These are phyloP conservation scores for Simalia tracyae DNA, from an alignment of 2,797 vertebrate species.

Conservation along the genomic window DNA sequence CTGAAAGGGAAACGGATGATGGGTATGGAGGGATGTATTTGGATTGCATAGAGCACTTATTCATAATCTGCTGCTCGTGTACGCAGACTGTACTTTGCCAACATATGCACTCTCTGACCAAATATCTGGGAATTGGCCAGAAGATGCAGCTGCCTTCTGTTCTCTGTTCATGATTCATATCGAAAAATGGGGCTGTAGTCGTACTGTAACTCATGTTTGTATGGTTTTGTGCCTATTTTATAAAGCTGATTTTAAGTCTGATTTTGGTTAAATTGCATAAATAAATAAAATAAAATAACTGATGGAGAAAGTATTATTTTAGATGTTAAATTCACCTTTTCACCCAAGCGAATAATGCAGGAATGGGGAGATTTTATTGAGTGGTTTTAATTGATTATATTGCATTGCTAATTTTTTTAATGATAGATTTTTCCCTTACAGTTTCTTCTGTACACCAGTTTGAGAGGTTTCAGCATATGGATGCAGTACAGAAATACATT, in stretches of 20 bases:
- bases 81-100: not conserved
- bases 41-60: not conserved
- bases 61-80: not conserved
- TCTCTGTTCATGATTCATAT: too few relatives aligned
- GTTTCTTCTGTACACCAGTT: not conserved
- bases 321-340: not conserved
- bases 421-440: not conserved
- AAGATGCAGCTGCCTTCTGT: not conserved
- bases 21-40: not conserved
- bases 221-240: slow-evolving; percentile 5
- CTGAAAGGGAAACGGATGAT: not conserved
- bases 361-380: not conserved
- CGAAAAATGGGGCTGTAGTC: not conserved
- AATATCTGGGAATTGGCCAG: not conserved
- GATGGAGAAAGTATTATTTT: not conserved
- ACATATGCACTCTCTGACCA: too few relatives aligned
- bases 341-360: not conserved
- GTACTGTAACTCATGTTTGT: not conserved
- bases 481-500: not conserved
- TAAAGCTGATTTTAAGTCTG: slow-evolving; percentile 23
- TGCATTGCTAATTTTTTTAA: not conserved
- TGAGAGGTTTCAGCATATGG: not conserved
- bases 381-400: not conserved
- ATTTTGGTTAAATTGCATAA: slow-evolving; percentile 9
- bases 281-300: not conserved